Base-by-base conservation (phyloP, 2,113 vertebrate genomes). In the Coptodon bakossiorum region DNA sequence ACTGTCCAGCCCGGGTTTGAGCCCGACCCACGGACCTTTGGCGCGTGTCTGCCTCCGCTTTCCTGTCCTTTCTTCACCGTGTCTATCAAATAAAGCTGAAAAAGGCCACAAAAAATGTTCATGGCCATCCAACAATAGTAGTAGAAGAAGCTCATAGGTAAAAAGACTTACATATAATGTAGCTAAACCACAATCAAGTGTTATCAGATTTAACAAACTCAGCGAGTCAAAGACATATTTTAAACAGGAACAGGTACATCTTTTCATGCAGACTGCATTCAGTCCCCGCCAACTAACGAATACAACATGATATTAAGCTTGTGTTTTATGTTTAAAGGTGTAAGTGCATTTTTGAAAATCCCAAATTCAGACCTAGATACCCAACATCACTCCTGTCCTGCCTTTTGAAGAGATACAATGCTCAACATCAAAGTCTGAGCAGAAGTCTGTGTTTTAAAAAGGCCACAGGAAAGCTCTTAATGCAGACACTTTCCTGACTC, bases 401-500 rank as follows among this genome's bases (percentile, higher is more conserved):
- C 10, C 54, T 85, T 93, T 89, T 90, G 84, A 90, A 89, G 83
- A 89, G 87, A 80, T 79, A 88, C 81, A 88, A 81, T 73, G 45
- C 80, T 81, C 43, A 71, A 86, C 92, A 92, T 96, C 90, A 94
- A 92, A 94, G 92, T 59, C 52, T 56, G 12, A 86, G 81, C 38
- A 66, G 73, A 86, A 93, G 43, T 85, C 83, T 84, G 66, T 90
- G 84, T 86, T 92, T 88, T 90, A 76, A 86, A 89, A 88, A 92
- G 84, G 83, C 89, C 61, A 83, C 59, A 79, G 86, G 66, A 94
- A 91, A 94, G 80, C 91, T 88, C 85, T 91, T 91, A 92, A 93
- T 91, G 81, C 89, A 80, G 89, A 90, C 82, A 81, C 84, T 90
- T 90, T 91, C 86, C 86, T 92, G 90, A 93, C 91, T 91, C 80